phyloP scores from a whole-genome alignment of 2,888 invertebrate species.

The Amblyjoppa proteus region DNA sequence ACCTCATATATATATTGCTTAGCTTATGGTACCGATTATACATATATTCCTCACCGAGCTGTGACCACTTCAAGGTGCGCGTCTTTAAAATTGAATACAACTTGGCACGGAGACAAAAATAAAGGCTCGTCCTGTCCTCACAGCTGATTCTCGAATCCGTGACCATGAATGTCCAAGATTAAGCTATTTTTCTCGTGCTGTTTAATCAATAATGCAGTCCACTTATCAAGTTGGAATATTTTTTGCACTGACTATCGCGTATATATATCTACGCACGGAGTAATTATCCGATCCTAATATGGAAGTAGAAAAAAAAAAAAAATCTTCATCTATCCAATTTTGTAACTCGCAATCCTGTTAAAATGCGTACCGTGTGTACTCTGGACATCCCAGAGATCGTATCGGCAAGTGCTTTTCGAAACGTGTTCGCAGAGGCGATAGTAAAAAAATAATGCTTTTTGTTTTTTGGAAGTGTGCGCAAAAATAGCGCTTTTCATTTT shows the following conservation, averaged over 20 bases:
- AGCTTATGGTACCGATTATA: constrained; percentile 38
- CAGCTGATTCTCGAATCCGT: constrained; percentile 34
- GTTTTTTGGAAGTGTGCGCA: no score
- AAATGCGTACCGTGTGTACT: not conserved
- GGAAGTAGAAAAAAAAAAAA: not conserved
- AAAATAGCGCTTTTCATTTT: no score
- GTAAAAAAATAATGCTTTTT: no score
- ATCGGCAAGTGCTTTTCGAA: not conserved
- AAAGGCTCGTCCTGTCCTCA: not conserved
- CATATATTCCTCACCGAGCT: constrained; percentile 42
- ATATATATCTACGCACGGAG: not conserved
- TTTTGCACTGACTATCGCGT: not conserved
- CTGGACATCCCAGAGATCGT: not conserved
- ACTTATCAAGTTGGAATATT: constrained; percentile 1
- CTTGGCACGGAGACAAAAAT: constrained; percentile 57
- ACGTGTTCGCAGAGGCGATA: not conserved
- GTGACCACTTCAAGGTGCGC: constrained; percentile 42
- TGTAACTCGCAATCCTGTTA: not conserved
- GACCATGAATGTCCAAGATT: not conserved
- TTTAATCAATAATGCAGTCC: constrained; percentile 31
- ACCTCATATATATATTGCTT: constrained; percentile 15
- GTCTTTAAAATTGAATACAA: constrained; percentile 53
- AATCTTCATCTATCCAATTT: not conserved
- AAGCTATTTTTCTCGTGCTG: not conserved
- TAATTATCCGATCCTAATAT: not conserved